These are phyloP conservation scores for Meganola albula DNA, from an alignment of 2,888 invertebrate species.

Conservation along the genomic window DNA sequence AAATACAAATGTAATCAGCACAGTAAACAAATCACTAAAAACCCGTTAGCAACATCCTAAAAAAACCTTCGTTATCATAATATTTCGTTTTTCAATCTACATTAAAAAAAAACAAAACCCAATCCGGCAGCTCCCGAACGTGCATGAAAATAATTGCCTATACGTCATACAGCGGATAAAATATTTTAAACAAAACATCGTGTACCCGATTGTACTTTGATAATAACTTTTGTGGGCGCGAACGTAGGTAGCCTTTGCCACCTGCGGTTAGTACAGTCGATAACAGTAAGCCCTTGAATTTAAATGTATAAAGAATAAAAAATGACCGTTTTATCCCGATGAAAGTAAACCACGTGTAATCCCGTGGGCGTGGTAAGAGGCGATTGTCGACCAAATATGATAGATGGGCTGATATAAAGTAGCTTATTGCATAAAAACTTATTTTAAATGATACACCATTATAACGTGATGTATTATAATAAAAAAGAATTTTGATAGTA, in stretches of 20 bases:
- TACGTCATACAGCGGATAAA: slow-evolving; percentile 23
- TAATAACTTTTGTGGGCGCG: slow-evolving; percentile 19
- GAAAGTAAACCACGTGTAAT: too few species aligned
- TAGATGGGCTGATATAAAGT: too few species aligned
- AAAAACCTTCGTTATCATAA: too few species aligned
- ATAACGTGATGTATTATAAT: too few species aligned
- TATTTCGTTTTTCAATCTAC: not conserved
- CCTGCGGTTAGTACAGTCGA: slow-evolving; percentile 9
- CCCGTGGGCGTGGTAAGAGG: too few species aligned
- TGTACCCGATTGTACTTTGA: slow-evolving; percentile 3
- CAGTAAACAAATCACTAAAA: slow-evolving; percentile 11
- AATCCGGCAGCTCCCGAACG: not conserved
- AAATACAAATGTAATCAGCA: too few species aligned
- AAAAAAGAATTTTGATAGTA: too few species aligned
- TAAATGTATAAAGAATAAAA: too few species aligned
- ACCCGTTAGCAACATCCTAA: slow-evolving; percentile 10
- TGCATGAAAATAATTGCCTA: slow-evolving; percentile 19
- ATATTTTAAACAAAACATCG: slow-evolving; percentile 22
- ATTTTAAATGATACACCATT: too few species aligned
- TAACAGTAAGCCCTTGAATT: not conserved
- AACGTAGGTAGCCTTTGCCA: slow-evolving; percentile 16
- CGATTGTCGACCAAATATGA: too few species aligned
- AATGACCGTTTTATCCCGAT: too few species aligned
- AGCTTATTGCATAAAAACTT: too few species aligned
- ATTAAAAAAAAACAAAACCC: not conserved